These are phyloP conservation scores for Distichodus sexfasciatus DNA, from an alignment of 2,797 vertebrate species.

Conservation along the genomic window DNA sequence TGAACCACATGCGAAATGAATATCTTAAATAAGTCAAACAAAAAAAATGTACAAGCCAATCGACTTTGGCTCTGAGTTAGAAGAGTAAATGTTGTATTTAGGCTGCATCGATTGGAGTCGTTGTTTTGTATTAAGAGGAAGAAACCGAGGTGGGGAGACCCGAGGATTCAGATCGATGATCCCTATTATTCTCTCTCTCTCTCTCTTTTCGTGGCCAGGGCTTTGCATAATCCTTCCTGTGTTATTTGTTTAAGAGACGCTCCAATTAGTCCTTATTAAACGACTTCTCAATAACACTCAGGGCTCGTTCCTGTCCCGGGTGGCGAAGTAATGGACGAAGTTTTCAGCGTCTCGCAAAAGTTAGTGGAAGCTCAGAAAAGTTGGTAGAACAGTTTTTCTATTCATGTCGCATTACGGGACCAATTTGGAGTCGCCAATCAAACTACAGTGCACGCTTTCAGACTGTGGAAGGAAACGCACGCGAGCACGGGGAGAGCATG, in stretches of 20 bases:
- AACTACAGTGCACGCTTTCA: too few relatives aligned
- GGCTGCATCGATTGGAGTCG: conserved; percentile 32
- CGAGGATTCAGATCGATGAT: conserved; percentile 21
- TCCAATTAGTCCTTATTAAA: neutral
- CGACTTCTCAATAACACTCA: neutral
- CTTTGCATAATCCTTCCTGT: conserved; percentile 3
- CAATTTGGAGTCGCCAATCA: too few relatives aligned
- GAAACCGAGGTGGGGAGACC: conserved; percentile 12
- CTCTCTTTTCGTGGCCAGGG: neutral
- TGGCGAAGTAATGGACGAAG: neutral
- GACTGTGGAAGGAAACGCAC: too few relatives aligned
- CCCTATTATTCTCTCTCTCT: too few relatives aligned
- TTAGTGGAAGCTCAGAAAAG: too few relatives aligned
- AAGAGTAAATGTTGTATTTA: conserved; percentile 11
- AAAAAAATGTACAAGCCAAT: neutral
- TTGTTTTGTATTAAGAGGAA: conserved; percentile 11
- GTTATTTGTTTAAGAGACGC: neutral
- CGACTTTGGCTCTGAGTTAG: neutral
- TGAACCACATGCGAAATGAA: too few relatives aligned
- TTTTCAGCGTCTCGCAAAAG: too few relatives aligned
- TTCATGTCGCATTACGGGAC: too few relatives aligned
- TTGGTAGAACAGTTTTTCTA: too few relatives aligned
- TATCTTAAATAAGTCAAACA: neutral
- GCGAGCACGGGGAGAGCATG: too few relatives aligned
- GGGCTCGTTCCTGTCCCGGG: neutral